A percentile compares a stretch with the other conserved stretches of the same genome.
These are phyloP conservation scores for Parotia lawesii DNA, from an alignment of 2,113 vertebrate species.

Conservation along the genomic window DNA sequence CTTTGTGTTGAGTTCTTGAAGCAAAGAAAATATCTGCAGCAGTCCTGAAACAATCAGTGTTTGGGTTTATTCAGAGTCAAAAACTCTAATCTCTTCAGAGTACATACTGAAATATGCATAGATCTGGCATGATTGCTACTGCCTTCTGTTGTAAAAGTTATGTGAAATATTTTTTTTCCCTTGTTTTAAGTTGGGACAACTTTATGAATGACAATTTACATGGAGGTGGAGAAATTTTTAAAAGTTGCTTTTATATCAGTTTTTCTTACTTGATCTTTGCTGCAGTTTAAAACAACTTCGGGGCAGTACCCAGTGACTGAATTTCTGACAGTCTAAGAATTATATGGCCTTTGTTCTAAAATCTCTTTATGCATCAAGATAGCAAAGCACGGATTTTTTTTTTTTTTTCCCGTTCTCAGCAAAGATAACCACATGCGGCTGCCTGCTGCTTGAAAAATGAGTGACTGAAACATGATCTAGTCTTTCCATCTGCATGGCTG, in stretches of 20 bases:
- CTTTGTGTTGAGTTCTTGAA: background rate
- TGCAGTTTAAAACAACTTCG: background rate
- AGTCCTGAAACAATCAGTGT: background rate
- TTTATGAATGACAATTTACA: background rate
- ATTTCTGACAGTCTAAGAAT: background rate
- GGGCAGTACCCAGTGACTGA: background rate
- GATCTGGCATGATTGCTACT: background rate
- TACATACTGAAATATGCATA: background rate
- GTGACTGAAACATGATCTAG: background rate
- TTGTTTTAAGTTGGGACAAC: background rate
- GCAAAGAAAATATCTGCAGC: background rate
- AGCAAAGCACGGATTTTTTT: background rate
- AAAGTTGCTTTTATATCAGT: background rate
- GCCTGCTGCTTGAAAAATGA: background rate
- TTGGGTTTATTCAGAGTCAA: background rate
- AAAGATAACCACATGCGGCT: background rate
- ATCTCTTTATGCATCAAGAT: background rate
- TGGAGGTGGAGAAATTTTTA: background rate
- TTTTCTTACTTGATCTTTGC: background rate
- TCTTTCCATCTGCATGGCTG: background rate
- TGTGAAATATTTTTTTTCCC: background rate
- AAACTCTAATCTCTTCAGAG: background rate
- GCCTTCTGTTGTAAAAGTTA: background rate
- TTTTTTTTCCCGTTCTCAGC: background rate
- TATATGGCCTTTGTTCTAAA: background rate